A percentile compares a stretch with the other conserved stretches of the same genome.
Conservation (phyloP, 2,888 invertebrate genomes). For the Pollenia labialis region DNA sequence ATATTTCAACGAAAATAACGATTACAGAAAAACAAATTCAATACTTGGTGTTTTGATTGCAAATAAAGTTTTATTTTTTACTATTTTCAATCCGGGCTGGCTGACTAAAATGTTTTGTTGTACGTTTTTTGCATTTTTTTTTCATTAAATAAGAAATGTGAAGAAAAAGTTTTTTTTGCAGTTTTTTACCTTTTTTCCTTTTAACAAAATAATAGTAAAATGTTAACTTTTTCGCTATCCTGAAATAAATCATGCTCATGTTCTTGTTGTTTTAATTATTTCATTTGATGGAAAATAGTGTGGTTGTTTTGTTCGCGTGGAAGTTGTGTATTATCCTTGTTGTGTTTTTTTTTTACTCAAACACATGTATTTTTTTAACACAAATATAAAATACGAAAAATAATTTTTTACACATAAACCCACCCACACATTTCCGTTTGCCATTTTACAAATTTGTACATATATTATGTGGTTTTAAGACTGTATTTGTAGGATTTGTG, state of each 20-base stretch:
- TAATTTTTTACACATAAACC: not conserved
- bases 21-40: not conserved
- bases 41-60: not conserved
- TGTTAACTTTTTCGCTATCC: conserved; percentile 44
- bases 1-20: not conserved
- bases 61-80: not conserved
- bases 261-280: conserved; percentile 7
- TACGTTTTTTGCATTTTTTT: not conserved
- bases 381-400: conserved; percentile 32
- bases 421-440: conserved; percentile 1
- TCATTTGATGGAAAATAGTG: conserved; percentile 11
- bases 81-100: not conserved
- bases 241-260: conserved; percentile 54
- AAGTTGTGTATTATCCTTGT: conserved; percentile 49
- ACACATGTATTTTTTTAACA: conserved; percentile 31
- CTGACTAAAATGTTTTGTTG: not conserved
- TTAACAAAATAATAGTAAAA: conserved; percentile 28
- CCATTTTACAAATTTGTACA: not conserved
- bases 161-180: conserved; percentile 23
- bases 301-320: conserved; percentile 13
- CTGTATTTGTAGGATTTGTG: not conserved
- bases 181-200: conserved; percentile 13
- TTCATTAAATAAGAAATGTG: not conserved
- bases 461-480: not conserved
- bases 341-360: conserved; percentile 17